Percentiles rank a stretch among this genome's conserved stretches.
phyloP scores from a whole-genome alignment of 2,113 vertebrate species.

The Pteropus alecto region DNA sequence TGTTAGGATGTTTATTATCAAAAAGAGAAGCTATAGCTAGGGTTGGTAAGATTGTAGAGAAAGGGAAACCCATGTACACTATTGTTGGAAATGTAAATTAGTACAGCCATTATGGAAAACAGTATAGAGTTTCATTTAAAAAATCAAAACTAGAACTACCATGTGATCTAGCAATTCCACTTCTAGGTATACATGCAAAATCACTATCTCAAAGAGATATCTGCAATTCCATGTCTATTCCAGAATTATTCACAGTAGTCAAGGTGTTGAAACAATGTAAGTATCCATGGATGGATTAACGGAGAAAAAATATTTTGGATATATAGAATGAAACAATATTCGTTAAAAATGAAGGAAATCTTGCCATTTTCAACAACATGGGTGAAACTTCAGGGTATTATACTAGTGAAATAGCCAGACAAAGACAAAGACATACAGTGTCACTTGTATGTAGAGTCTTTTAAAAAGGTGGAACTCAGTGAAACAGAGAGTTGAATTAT shows the following conservation, averaged over 20 bases:
- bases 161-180: neutral
- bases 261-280: neutral
- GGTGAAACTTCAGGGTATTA: neutral
- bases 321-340: neutral
- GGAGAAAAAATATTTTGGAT: neutral
- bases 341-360: neutral
- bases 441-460: neutral
- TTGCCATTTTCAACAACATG: neutral
- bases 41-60: neutral
- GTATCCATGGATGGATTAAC: neutral
- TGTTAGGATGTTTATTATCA: neutral
- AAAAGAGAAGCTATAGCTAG: neutral
- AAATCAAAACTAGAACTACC: neutral
- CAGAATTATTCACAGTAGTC: neutral
- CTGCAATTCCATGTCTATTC: neutral
- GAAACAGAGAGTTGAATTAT: neutral
- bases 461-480: neutral
- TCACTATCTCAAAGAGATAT: neutral
- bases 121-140: too few species aligned
- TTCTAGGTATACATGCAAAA: neutral
- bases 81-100: neutral
- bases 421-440: neutral
- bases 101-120: neutral
- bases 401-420: neutral
- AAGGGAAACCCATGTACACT: neutral